These are phyloP conservation scores for Zoanthus gigantus DNA, from an alignment of 92 coral and sea anemone genomes.

Conservation along the genomic window DNA sequence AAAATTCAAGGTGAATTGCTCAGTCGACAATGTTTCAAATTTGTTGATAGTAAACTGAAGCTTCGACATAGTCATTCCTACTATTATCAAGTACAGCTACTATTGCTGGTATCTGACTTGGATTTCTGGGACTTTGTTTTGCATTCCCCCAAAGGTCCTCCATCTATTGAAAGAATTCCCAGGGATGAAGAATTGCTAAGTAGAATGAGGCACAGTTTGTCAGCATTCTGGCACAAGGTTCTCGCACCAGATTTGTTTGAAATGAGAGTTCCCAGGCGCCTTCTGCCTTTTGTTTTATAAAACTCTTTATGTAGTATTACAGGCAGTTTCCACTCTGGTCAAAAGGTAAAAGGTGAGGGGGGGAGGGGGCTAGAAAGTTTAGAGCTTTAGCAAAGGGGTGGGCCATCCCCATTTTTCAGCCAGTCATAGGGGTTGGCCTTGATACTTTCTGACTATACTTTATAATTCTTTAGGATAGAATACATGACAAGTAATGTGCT, in stretches of 20 bases:
- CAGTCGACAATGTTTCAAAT: slow-evolving; percentile 46
- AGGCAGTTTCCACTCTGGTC: neutral
- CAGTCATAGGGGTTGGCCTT: neutral
- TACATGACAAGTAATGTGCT: neutral
- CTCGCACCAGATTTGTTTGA: slow-evolving; percentile 62
- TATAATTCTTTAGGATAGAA: neutral
- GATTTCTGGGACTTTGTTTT: slow-evolving; percentile 60
- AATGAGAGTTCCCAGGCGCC: slow-evolving; percentile 61
- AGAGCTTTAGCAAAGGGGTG: neutral
- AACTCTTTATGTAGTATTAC: neutral
- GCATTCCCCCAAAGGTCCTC: slow-evolving; percentile 54
- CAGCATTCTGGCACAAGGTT: slow-evolving; percentile 61
- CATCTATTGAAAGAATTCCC: slow-evolving; percentile 48
- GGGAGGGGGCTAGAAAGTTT: neutral
- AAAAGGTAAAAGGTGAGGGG: neutral
- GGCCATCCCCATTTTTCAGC: neutral
- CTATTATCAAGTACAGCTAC: slow-evolving; percentile 55
- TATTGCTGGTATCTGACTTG: slow-evolving; percentile 59
- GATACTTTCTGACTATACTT: neutral
- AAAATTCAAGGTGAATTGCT: slow-evolving; percentile 34
- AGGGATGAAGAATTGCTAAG: slow-evolving; percentile 52
- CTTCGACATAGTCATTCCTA: slow-evolving; percentile 47
- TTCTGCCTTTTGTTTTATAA: slow-evolving; percentile 50
- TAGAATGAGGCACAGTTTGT: slow-evolving; percentile 34
- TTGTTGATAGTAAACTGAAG: slow-evolving; percentile 22